Evolutionary conservation across 2,113 vertebrate species (phyloP).

Genomic region (Actenoides hombroni): DNA sequence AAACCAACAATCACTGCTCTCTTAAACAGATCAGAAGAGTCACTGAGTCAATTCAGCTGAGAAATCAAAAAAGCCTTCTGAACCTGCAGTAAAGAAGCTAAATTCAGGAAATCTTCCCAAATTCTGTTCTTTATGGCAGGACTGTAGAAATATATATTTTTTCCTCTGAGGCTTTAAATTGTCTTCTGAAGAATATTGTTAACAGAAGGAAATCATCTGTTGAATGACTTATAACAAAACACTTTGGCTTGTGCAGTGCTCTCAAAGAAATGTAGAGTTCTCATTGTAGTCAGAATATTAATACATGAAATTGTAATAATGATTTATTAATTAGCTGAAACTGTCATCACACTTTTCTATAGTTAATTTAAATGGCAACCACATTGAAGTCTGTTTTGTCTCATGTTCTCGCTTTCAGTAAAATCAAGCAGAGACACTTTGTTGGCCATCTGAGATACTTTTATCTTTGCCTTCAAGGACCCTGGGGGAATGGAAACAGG

Average conservation of each 20-base stretch:
- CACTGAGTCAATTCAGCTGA: not conserved
- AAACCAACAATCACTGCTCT: not conserved
- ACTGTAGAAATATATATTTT: slow-evolving; percentile 9
- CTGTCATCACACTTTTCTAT: slow-evolving; percentile 35
- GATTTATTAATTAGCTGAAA: slow-evolving; percentile 46
- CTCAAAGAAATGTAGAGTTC: not conserved
- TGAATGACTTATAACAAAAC: not conserved
- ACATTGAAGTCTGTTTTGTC: not conserved
- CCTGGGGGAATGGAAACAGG: not conserved
- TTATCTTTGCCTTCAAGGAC: slow-evolving; percentile 40
- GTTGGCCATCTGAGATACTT: slow-evolving; percentile 25
- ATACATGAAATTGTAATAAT: slow-evolving; percentile 36
- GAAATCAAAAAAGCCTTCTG: not conserved
- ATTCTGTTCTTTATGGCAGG: not conserved
- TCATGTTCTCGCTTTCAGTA: slow-evolving; percentile 24
- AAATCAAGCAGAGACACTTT: slow-evolving; percentile 27
- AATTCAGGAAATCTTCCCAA: slow-evolving; percentile 23
- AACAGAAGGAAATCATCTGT: slow-evolving; percentile 15
- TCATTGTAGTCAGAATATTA: not conserved
- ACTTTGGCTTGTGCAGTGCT: not conserved
- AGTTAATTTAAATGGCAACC: not conserved
- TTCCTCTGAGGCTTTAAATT: slow-evolving; percentile 1
- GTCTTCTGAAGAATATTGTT: not conserved
- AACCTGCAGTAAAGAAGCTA: not conserved
- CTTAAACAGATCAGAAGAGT: not conserved